These are phyloP conservation scores for Onychomys leucogaster DNA, from an alignment of 2,797 vertebrate species.

Conservation along the genomic window DNA sequence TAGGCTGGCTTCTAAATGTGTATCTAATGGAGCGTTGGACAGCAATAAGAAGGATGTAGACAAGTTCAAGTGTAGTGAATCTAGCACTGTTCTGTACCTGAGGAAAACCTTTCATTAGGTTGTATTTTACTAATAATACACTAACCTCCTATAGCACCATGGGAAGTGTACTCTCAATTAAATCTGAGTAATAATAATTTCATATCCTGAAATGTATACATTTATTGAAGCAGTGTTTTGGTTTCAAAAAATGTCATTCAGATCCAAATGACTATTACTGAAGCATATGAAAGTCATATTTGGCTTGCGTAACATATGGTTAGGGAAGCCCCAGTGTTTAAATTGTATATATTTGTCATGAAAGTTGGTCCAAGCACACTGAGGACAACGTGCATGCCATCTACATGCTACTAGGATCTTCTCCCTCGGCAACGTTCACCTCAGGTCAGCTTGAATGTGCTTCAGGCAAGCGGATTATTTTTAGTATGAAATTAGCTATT, in stretches of 20 bases:
- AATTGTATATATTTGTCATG: not conserved
- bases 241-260: not conserved
- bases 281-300: not conserved
- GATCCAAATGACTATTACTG: not conserved
- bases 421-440: not conserved
- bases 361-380: not conserved
- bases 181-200: conserved; percentile 29
- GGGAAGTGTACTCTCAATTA: not conserved
- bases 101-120: conserved; percentile 52
- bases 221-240: not conserved
- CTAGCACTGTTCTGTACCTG: conserved; percentile 15
- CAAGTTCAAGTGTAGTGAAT: conserved; percentile 21
- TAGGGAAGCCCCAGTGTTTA: not conserved
- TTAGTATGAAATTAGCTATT: not conserved
- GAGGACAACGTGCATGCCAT: not conserved
- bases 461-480: conserved; percentile 1
- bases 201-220: not conserved
- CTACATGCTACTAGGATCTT: not conserved
- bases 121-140: conserved; percentile 20
- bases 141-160: not conserved
- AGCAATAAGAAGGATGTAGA: not conserved
- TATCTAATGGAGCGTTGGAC: not conserved
- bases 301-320: not conserved
- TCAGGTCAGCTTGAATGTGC: not conserved
- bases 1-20: not conserved